Base-by-base conservation (phyloP, 1,140 invertebrate species). In the Maconellicoccus hirsutus region DNA sequence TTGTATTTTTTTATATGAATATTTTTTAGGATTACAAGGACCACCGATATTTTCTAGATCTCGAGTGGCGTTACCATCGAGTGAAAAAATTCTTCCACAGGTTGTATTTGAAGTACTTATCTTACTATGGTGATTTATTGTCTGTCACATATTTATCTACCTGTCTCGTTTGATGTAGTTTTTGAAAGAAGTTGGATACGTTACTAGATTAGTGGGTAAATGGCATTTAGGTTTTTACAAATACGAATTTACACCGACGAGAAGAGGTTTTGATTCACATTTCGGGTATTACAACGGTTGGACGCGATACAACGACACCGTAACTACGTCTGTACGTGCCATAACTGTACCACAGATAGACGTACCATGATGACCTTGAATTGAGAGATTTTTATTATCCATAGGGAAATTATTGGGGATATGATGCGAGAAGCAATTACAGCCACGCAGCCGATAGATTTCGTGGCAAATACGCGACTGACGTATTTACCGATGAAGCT, bases 21-120 rank as follows among this genome's bases (percentile, higher is more conserved):
- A 12, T 7, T 22, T 71, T 33, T n/a, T n/a, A 90, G 90, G 89
- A 23, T 86, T 91, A 79, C 91, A 93, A 77, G 89, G 92, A 75
- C 81, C 83, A 73, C 86, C 87, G 0, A 77, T 89, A 27, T 74
- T 73, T 38, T 80, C 81, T 19, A 80, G 81, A 0, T 81, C 84
- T 71, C 78, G 82, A 7, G 80, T 82, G 39, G 84, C 82, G 26
- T 77, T 90, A 29, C 85, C 86, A 0, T 72, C 84, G 6, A 77
- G 82, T 23, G 77, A 81, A 21, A 81, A 79, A 59, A 78, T 86
- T 4, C 63, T 90, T 27, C 85, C 86, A 0, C 80, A 86, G 73
- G 73, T 74, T 14, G 42, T n/a, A n/a, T n/a, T n/a, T n/a, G n/a
- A n/a, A n/a, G n/a, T n/a, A n/a, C n/a, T n/a, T n/a, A n/a, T n/a